These are phyloP conservation scores for Hoplias malabaricus DNA, from an alignment of 2,113 vertebrate species.

Conservation along the genomic window DNA sequence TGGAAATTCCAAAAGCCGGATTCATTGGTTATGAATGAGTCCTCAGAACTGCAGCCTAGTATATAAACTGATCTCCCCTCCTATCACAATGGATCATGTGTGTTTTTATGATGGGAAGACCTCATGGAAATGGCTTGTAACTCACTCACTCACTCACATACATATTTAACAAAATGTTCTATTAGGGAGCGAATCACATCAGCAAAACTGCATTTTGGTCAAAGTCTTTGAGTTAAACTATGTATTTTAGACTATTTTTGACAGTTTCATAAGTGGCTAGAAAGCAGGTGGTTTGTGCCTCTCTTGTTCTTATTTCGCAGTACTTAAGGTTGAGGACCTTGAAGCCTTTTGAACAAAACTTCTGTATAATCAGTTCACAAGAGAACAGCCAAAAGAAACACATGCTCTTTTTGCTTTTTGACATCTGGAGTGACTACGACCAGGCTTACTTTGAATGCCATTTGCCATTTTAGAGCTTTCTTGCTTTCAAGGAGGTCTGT, in stretches of 20 bases:
- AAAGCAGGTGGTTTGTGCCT: neutral
- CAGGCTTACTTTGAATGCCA: neutral
- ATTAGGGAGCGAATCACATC: no score
- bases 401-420: neutral
- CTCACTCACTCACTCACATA: no score
- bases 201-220: no score
- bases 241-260: no score
- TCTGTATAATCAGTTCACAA: neutral
- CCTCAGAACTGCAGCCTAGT: conserved; percentile 44
- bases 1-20: conserved; percentile 61
- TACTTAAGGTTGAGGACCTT: neutral
- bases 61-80: neutral
- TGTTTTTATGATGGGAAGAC: conserved; percentile 13
- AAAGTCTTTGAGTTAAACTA: no score
- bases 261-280: neutral
- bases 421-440: neutral
- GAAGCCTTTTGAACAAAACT: neutral
- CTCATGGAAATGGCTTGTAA: no score
- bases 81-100: neutral
- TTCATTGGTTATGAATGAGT: conserved; percentile 60
- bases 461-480: neutral
- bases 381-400: neutral
- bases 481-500: neutral
- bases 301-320: neutral
- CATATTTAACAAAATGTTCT: no score